phyloP scores from a whole-genome alignment of 2,888 invertebrate genomes.

The Drosophila longiperda region DNA sequence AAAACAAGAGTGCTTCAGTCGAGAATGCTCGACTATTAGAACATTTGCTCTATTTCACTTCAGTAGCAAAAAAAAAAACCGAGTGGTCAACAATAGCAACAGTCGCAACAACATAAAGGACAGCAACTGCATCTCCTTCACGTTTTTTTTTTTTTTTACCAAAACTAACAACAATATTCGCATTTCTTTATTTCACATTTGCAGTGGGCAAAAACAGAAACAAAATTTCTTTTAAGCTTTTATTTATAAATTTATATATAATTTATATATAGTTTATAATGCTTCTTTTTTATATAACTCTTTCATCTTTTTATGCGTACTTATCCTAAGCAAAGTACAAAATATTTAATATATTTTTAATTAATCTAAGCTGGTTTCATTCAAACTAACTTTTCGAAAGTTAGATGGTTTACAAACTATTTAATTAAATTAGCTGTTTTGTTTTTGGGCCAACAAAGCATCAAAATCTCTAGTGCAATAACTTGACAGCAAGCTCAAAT shows the following conservation, averaged over 20 bases:
- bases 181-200: neutral
- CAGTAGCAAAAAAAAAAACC: neutral
- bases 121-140: neutral
- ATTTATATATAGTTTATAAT: neutral
- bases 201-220: neutral
- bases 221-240: neutral
- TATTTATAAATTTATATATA: neutral
- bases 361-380: neutral
- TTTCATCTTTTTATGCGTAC: too few relatives aligned
- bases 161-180: neutral
- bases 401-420: slow-evolving; percentile 4
- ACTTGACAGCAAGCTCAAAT: slow-evolving; percentile 33
- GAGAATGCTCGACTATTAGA: neutral
- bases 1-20: neutral
- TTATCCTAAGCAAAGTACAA: neutral
- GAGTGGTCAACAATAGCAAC: neutral
- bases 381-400: neutral
- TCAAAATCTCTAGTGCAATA: slow-evolving; percentile 9
- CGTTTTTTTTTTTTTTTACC: neutral
- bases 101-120: neutral
- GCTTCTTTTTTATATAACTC: too few relatives aligned
- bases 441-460: slow-evolving; percentile 1
- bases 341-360: neutral
- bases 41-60: neutral
- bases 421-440: slow-evolving; percentile 32